These are phyloP conservation scores for Ectemnius continuus DNA, from an alignment of 2,888 invertebrate species.

Conservation along the genomic window DNA sequence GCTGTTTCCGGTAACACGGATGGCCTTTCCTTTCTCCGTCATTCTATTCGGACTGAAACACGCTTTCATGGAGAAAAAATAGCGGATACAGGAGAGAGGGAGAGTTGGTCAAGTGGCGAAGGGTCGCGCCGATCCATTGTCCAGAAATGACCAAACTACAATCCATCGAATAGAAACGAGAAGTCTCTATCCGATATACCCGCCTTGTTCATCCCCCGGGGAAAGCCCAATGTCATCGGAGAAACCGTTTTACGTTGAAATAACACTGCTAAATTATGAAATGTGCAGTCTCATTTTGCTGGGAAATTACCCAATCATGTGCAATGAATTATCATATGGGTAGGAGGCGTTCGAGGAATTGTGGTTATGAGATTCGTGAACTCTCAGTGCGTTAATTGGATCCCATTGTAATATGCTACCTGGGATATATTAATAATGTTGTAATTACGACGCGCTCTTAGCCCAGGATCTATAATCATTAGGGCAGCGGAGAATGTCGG, in stretches of 20 bases:
- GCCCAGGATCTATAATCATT: constrained; percentile 47
- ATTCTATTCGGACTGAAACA: constrained; percentile 42
- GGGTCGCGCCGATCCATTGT: constrained; percentile 46
- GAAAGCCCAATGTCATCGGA: not conserved
- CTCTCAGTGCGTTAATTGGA: too few species aligned
- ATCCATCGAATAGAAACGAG: constrained; percentile 19
- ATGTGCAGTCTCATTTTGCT: too few species aligned
- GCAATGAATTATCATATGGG: too few species aligned
- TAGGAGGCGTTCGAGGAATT: too few species aligned
- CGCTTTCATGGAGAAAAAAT: constrained; percentile 29
- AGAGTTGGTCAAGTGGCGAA: constrained; percentile 31
- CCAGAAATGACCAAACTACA: constrained; percentile 40
- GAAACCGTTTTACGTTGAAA: constrained; percentile 2
- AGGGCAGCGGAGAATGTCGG: constrained; percentile 45
- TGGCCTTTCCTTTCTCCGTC: constrained; percentile 61
- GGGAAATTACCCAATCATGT: too few species aligned
- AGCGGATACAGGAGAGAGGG: constrained; percentile 13
- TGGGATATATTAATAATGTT: constrained; percentile 40
- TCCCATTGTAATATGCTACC: constrained; percentile 4
- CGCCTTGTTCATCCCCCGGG: constrained; percentile 15
- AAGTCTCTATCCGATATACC: constrained; percentile 32
- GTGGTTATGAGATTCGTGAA: too few species aligned
- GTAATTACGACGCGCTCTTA: constrained; percentile 44
- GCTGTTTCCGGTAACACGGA: constrained; percentile 70
- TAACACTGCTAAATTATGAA: too few species aligned